Base-by-base conservation (phyloP, 2,888 invertebrate genomes). In the Selenia dentaria region DNA sequence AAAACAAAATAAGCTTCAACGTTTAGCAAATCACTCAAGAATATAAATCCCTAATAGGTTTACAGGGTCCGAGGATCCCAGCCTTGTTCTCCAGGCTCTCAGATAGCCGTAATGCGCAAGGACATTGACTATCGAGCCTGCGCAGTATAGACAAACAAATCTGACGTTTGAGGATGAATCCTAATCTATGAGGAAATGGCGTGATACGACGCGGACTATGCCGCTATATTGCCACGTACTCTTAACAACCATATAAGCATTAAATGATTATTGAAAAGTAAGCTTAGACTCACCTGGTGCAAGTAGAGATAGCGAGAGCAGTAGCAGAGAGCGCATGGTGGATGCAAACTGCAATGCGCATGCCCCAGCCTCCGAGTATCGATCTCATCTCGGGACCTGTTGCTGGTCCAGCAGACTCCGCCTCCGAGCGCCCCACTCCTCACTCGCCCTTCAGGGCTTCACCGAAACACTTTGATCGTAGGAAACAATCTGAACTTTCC, bases 401-500 rank as follows among this genome's bases (percentile, higher is more conserved):
- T 89, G 89, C 86, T 74, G 36, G 73, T 71, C 72, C 55, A 66
- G 67, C 62, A 61, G 53, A 64, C 72, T 62, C 73, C 80, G 72
- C 78, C 73, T 59, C 57, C 51, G 33, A 11, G 11, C 33, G 4
- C 44, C 61, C 51, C 50, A 55, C 49, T 51, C 60, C 57, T 28
- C 64, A 34, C 54, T 59, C 51, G 57, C 57, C 51, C 59, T 61
- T 55, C 60, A 60, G 58, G 57, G 61, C 58, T 67, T 66, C 59
- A 59, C 54, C 54, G 55, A 70, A 75, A 74, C 75, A 78, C 78
- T 83, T 79, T 80, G 79, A 83, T 80, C 72, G 67, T 54, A 62
- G 70, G 77, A 84, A 86, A 86, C 83, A 88, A 85, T 86, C 79
- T 80, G 54, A 86, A 88, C 83, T 87, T 87, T 78, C 54, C 58